Evolutionary conservation across 2,797 vertebrate genomes (phyloP), one percentile per base, ranked within the genome.

Genomic region (Myiotriccus ornatus): DNA sequence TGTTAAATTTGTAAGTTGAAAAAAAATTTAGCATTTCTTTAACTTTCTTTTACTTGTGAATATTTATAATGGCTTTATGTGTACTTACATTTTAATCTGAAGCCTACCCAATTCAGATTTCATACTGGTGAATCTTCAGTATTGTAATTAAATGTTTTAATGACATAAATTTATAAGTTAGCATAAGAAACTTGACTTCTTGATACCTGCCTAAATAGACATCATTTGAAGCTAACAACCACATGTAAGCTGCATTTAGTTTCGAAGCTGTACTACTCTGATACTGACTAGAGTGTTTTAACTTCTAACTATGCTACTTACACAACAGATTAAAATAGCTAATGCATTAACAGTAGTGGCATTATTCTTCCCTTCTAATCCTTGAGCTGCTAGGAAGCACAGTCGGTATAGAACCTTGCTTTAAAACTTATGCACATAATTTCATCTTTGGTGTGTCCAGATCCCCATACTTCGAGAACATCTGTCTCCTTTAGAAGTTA

Each of bases 41-140:
- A 93, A 73, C n/a, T 67, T 85, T 25, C 23, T 89, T 95, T 82
- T 80, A 75, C 46, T 81, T 88, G 18, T 81, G 53, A 90, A 94
- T 97, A 96, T 97, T 96, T 97, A 93, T 96, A 87, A 95, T 96
- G 95, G 95, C 96, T 97, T 96, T 97, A 93, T 67, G 39, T 70
- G 44, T 93, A 55, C 80, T 82, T 91, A 91, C 46, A 14, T 76
- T 90, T 88, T 88, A 82, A 73, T 84, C 39, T 82, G 55, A 91
- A 78, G n/a, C 49, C 67, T 24, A 32, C 55, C 12, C 39, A 27
- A 14, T 84, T 89, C 59, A 90, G 55, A 53, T 88, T 86, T 91
- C 63, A 49, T 65, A 25, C 25, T 34, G 44, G 77, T 80, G 35
- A 68, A 74, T 83, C 75, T 78, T 73, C 8, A 32, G n/a, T 50